Percentiles rank a stretch among this genome's conserved stretches.
Evolutionary conservation across 2,888 invertebrate species (phyloP).

Genomic region (Meteorus colon): DNA sequence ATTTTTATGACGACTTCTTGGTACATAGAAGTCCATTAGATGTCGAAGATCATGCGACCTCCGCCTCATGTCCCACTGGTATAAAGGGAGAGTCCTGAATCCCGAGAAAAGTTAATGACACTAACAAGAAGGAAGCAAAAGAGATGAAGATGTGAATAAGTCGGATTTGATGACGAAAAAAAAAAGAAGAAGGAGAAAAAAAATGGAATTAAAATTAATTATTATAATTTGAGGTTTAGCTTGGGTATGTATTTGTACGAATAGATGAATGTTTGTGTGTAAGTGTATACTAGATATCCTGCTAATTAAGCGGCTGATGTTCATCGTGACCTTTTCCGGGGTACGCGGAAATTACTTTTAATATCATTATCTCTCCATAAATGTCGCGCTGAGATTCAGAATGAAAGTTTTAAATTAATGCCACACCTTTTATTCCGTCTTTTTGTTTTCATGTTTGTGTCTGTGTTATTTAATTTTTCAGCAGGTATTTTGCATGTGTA

Average conservation of each 20-base stretch:
- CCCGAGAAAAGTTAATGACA: slow-evolving; percentile 55
- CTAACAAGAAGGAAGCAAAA: slow-evolving; percentile 55
- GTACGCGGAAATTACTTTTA: slow-evolving; percentile 55
- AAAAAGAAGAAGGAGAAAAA: slow-evolving; percentile 38
- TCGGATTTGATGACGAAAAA: background rate
- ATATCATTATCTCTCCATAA: slow-evolving; percentile 42
- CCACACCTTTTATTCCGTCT: background rate
- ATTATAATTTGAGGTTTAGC: slow-evolving; percentile 18
- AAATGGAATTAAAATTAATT: slow-evolving; percentile 14
- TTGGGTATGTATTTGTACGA: slow-evolving; percentile 13
- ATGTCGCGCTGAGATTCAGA: background rate
- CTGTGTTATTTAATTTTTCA: background rate
- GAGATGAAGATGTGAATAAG: slow-evolving; percentile 19
- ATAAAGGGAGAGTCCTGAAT: slow-evolving; percentile 21
- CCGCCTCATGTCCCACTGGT: background rate
- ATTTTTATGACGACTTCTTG: slow-evolving; percentile 52
- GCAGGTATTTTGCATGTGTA: background rate
- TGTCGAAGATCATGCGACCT: slow-evolving; percentile 57
- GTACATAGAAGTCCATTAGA: slow-evolving; percentile 53
- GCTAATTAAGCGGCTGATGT: slow-evolving; percentile 56
- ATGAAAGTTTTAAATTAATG: slow-evolving; percentile 19
- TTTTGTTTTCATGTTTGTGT: background rate
- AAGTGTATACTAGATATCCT: slow-evolving; percentile 9
- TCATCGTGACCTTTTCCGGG: slow-evolving; percentile 31
- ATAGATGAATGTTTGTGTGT: background rate